Evolutionary conservation across 2,113 vertebrate genomes (phyloP).

Genomic region (Nematolebias whitei): DNA sequence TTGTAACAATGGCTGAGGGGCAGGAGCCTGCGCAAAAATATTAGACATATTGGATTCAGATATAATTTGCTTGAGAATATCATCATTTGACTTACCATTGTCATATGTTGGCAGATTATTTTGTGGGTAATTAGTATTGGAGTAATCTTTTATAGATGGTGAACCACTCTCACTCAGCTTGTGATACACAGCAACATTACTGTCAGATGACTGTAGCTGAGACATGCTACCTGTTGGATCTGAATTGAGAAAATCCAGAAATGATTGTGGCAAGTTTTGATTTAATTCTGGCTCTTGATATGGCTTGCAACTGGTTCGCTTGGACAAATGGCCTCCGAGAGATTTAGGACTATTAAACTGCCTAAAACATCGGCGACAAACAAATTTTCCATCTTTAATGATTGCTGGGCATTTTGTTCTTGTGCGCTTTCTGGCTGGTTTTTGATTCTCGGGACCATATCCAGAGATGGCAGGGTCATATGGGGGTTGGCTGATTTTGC

Average conservation of each 20-base stretch:
- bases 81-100: constrained; percentile 78
- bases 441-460: constrained; percentile 73
- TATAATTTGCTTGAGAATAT: constrained; percentile 87
- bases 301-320: constrained; percentile 89
- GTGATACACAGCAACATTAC: constrained; percentile 76
- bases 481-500: constrained; percentile 6
- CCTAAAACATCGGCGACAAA: constrained; percentile 92
- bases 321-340: constrained; percentile 95
- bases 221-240: constrained; percentile 80
- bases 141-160: constrained; percentile 75
- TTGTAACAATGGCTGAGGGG: constrained; percentile 75
- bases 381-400: constrained; percentile 91
- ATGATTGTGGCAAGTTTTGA: constrained; percentile 84
- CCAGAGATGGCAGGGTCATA: constrained; percentile 44
- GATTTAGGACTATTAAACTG: constrained; percentile 92
- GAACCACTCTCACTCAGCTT: constrained; percentile 81
- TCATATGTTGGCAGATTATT: constrained; percentile 69
- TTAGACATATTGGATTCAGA: constrained; percentile 84
- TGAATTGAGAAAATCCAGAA: constrained; percentile 91
- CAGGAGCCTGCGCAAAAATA: constrained; percentile 79
- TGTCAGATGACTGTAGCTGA: constrained; percentile 79
- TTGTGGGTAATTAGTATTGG: constrained; percentile 78
- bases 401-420: constrained; percentile 95
- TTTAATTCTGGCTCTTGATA: constrained; percentile 86
- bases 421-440: constrained; percentile 83